A percentile compares a stretch with the other conserved stretches of the same genome.
These are phyloP conservation scores for Poeciliopsis occidentalis DNA, from an alignment of 2,113 vertebrate species.

Conservation along the genomic window DNA sequence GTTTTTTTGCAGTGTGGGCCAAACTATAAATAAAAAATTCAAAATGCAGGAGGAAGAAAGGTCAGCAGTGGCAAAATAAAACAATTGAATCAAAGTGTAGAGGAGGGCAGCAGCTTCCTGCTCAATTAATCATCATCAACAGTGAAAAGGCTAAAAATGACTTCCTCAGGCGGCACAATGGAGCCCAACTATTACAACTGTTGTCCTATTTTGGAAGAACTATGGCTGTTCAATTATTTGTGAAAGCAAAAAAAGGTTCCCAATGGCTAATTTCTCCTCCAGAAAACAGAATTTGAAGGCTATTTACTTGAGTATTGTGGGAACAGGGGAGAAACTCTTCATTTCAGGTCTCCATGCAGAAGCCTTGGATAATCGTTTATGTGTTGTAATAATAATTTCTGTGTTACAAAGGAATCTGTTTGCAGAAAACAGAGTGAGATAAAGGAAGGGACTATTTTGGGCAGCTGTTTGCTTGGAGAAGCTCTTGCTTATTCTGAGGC, in stretches of 20 bases:
- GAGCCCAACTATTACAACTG: conserved; percentile 50
- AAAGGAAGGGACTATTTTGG: conserved; percentile 79
- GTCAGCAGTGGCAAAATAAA: conserved; percentile 46
- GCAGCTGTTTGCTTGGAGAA: conserved; percentile 77
- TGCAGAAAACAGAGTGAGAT: conserved; percentile 54
- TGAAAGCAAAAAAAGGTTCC: conserved; percentile 30
- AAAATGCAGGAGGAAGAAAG: conserved; percentile 31
- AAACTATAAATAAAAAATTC: conserved; percentile 13
- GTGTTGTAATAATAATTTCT: conserved; percentile 72
- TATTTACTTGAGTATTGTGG: conserved; percentile 25
- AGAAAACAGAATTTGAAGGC: conserved; percentile 37
- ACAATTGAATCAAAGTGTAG: conserved; percentile 49
- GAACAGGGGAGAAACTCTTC: conserved; percentile 72
- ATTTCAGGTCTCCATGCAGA: conserved; percentile 37
- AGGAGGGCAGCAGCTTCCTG: conserved; percentile 53
- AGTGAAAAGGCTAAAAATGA: conserved; percentile 73
- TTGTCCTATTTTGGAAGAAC: conserved; percentile 48
- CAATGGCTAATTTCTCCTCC: conserved; percentile 24
- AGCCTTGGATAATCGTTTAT: conserved; percentile 56
- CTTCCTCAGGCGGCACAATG: conserved; percentile 55
- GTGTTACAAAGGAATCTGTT: conserved; percentile 71
- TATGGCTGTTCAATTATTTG: conserved; percentile 46
- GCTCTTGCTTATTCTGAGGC: conserved; percentile 76
- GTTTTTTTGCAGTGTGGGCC: conserved; percentile 3
- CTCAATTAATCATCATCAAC: conserved; percentile 69